phyloP scores from a whole-genome alignment of 2,113 vertebrate species.

The Rostratula benghalensis region DNA sequence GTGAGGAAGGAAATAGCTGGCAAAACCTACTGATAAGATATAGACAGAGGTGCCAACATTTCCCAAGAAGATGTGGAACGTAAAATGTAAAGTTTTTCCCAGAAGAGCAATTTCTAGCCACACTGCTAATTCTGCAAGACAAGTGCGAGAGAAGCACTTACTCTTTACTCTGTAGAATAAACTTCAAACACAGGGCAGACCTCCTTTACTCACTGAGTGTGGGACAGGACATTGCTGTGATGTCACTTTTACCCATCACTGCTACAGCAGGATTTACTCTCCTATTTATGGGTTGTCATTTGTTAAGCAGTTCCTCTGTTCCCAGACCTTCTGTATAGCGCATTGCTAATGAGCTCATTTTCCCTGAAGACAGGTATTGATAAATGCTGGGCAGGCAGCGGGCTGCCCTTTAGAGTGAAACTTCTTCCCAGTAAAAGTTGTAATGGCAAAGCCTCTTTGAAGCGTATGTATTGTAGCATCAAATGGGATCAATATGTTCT shows the following conservation, averaged over 20 bases:
- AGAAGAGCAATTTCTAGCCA: conserved; percentile 42
- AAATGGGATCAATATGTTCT: conserved; percentile 54
- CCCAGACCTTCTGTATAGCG: background rate
- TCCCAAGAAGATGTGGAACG: conserved; percentile 32
- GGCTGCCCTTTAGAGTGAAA: background rate
- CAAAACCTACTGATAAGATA: conserved; percentile 49
- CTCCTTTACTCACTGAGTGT: background rate
- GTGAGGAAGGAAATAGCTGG: background rate
- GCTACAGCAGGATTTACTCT: background rate
- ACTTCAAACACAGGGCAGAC: background rate
- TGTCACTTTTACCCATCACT: background rate
- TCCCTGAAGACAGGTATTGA: background rate
- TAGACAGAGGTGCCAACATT: conserved; percentile 24
- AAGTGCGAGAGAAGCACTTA: background rate
- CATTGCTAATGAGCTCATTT: background rate
- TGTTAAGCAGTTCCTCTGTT: background rate
- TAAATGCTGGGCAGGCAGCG: background rate
- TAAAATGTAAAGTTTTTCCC: conserved; percentile 54
- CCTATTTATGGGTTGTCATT: background rate
- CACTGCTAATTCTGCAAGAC: conserved; percentile 35
- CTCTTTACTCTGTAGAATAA: conserved; percentile 16
- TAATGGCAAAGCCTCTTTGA: background rate
- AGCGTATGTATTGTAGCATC: background rate
- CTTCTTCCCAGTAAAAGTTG: conserved; percentile 6
- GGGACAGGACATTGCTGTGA: background rate